Percentiles rank a stretch among this genome's conserved stretches.
These are phyloP conservation scores for Drosophila lacicola DNA, from an alignment of 2,888 invertebrate genomes.

Conservation along the genomic window DNA sequence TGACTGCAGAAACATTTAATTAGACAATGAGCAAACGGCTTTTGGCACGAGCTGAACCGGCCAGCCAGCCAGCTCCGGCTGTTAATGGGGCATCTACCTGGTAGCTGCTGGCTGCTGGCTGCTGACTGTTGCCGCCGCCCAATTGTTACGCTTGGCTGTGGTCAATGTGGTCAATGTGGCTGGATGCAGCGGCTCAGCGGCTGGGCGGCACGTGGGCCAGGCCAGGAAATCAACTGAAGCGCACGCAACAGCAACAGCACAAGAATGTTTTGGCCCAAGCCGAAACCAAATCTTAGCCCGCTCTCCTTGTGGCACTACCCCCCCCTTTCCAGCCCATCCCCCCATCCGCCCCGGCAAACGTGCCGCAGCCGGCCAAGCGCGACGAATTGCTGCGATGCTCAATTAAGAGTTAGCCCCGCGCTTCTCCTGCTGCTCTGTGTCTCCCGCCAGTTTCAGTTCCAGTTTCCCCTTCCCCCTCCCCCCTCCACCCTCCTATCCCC, in stretches of 20 bases:
- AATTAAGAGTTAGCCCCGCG: slow-evolving; percentile 55
- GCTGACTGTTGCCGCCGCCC: slow-evolving; percentile 47
- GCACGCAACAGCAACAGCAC: slow-evolving; percentile 44
- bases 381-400: slow-evolving; percentile 74
- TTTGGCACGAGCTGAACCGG: slow-evolving; percentile 11
- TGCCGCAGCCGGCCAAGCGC: slow-evolving; percentile 66
- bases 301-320: too few species aligned
- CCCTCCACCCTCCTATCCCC: background rate
- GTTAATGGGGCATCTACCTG: slow-evolving; percentile 9
- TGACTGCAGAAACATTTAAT: slow-evolving; percentile 71
- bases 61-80: background rate
- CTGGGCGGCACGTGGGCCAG: slow-evolving; percentile 42
- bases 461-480: slow-evolving; percentile 6
- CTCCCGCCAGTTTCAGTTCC: slow-evolving; percentile 10
- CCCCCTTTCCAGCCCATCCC: too few species aligned
- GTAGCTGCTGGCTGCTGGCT: background rate
- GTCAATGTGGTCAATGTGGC: slow-evolving; percentile 4
- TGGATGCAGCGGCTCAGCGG: slow-evolving; percentile 26
- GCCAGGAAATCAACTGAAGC: slow-evolving; percentile 46
- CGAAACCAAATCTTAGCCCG: background rate
- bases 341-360: slow-evolving; percentile 10
- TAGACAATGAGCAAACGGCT: slow-evolving; percentile 65
- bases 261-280: slow-evolving; percentile 27
- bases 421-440: background rate
- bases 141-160: slow-evolving; percentile 55